Conservation (phyloP, 2,888 invertebrate genomes). For the Girardia tigrina region DNA sequence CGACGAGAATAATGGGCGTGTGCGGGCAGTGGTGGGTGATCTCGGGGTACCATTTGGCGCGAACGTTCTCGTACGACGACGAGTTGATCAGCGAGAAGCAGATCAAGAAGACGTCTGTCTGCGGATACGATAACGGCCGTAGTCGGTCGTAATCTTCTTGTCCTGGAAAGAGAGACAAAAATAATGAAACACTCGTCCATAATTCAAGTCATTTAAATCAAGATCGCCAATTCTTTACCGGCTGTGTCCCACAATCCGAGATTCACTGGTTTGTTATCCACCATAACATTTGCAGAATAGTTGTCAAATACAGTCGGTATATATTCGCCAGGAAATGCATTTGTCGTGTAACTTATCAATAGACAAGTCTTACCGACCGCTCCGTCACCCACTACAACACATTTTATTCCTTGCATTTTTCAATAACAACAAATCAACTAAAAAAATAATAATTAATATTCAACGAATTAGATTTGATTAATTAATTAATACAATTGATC, state of each 20-base stretch:
- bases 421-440: not conserved
- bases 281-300: constrained; percentile 37
- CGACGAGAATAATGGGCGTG: constrained; percentile 90
- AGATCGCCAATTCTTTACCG: not conserved
- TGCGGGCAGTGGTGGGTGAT: constrained; percentile 77
- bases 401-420: constrained; percentile 37
- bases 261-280: constrained; percentile 35
- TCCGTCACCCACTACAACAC: constrained; percentile 37
- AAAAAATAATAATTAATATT: not conserved
- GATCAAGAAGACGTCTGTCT: constrained; percentile 35
- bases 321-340: constrained; percentile 36
- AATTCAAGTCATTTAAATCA: not conserved
- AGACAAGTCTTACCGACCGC: constrained; percentile 37
- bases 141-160: constrained; percentile 37
- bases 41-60: constrained; percentile 37
- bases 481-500: too few relatives aligned
- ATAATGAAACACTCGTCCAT: not conserved
- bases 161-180: constrained; percentile 37
- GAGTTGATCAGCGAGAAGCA: constrained; percentile 36
- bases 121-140: constrained; percentile 37
- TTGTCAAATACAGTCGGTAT: constrained; percentile 37
- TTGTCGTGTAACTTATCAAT: constrained; percentile 36
- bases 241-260: constrained; percentile 37
- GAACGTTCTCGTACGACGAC: constrained; percentile 36
- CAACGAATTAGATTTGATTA: too few relatives aligned